phyloP scores from a whole-genome alignment of 2,888 invertebrate species.

The Platycheirus rosarum region DNA sequence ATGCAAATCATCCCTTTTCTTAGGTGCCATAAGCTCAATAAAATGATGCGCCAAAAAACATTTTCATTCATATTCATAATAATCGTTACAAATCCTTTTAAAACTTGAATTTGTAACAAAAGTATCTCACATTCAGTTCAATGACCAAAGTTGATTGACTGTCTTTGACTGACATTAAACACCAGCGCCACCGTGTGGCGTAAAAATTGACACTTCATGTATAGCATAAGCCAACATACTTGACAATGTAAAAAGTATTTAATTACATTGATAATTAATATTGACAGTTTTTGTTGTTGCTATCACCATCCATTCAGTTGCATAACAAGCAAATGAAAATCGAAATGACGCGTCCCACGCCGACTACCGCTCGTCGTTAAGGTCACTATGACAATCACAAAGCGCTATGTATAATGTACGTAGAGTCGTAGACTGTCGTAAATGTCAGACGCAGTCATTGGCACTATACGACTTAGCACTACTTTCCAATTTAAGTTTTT shows the following conservation, averaged over 20 bases:
- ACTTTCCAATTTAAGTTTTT: conserved; percentile 26
- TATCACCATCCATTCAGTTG: conserved; percentile 53
- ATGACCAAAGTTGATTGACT: conserved; percentile 68
- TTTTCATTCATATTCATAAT: conserved; percentile 5
- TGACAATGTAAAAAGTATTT: conserved; percentile 54
- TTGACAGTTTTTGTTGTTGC: conserved; percentile 38
- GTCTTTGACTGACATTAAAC: conserved; percentile 69
- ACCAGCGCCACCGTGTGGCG: conserved; percentile 16
- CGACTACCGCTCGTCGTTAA: conserved; percentile 17
- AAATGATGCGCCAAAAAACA: neutral
- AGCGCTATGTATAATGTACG: neutral
- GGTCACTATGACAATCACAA: conserved; percentile 58
- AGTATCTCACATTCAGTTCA: conserved; percentile 49
- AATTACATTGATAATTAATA: conserved; percentile 62
- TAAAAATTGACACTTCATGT: conserved; percentile 17
- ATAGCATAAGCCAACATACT: conserved; percentile 5
- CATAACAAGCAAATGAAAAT: conserved; percentile 37
- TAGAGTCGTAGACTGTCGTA: no score
- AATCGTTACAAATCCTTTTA: neutral
- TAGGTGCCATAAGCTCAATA: no score
- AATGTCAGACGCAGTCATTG: conserved; percentile 22
- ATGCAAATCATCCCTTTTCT: no score
- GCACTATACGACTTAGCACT: conserved; percentile 35
- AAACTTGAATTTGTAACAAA: conserved; percentile 24
- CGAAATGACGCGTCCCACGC: conserved; percentile 12